Conservation (phyloP, 2,113 vertebrate genomes). For the Spizaetus ornatus region DNA sequence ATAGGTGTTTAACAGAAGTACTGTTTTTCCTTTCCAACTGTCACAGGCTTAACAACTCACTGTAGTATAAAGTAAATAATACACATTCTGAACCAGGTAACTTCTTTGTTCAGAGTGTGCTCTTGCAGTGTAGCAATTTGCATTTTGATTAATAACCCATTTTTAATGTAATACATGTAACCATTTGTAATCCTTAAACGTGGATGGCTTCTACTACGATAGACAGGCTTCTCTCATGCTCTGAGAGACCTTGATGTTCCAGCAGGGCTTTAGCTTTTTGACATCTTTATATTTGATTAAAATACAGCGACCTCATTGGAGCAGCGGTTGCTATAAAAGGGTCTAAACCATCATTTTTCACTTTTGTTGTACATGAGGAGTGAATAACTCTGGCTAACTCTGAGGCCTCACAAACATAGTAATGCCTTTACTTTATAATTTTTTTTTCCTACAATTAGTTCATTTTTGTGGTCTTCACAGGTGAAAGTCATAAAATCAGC, state of each 20-base stretch:
- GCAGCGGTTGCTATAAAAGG: not conserved
- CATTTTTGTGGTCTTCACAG: not conserved
- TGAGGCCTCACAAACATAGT: not conserved
- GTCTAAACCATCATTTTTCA: not conserved
- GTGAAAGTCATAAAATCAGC: constrained; percentile 17
- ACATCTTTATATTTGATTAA: constrained; percentile 8
- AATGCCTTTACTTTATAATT: not conserved
- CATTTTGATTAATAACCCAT: constrained; percentile 53
- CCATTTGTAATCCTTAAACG: not conserved
- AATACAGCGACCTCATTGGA: not conserved
- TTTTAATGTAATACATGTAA: not conserved
- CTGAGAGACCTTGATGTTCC: not conserved
- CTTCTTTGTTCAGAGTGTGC: constrained; percentile 17
- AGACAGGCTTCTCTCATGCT: not conserved
- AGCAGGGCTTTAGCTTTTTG: constrained; percentile 15
- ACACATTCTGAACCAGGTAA: constrained; percentile 8
- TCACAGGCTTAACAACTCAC: constrained; percentile 41
- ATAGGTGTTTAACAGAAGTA: constrained; percentile 42
- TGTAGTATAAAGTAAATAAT: constrained; percentile 33
- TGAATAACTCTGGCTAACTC: not conserved
- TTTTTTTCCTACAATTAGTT: not conserved
- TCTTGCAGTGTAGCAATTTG: constrained; percentile 35
- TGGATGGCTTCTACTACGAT: not conserved
- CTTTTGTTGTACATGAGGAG: not conserved
- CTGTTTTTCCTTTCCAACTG: constrained; percentile 35